Evolutionary conservation across 1,140 invertebrate species (phyloP).

Genomic region (Drosophila repleta): DNA sequence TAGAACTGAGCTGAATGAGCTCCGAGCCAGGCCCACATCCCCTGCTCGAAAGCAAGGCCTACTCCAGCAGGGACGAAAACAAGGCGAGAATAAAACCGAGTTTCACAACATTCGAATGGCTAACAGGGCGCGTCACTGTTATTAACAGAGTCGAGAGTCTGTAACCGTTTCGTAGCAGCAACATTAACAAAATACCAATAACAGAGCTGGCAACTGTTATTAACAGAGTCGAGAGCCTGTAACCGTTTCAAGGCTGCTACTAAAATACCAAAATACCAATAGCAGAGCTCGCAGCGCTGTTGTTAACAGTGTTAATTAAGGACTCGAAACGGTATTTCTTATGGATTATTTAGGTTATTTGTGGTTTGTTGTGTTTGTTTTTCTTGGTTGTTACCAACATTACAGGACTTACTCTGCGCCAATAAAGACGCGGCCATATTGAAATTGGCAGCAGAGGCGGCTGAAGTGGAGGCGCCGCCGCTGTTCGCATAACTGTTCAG

Average conservation of each 20-base stretch:
- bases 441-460: conserved; percentile 70
- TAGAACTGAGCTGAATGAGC: not conserved
- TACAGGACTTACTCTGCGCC: conserved; percentile 89
- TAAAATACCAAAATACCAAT: not conserved
- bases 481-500: conserved; percentile 26
- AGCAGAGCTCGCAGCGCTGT: not conserved
- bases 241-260: no score
- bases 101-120: not conserved
- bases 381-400: conserved; percentile 84
- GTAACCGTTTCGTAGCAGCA: no score
- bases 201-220: not conserved
- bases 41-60: no score
- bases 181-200: no score
- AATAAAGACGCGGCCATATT: conserved; percentile 88
- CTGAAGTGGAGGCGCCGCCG: conserved; percentile 43
- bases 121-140: not conserved
- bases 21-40: no score
- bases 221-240: no score
- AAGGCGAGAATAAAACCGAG: not conserved
- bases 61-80: not conserved
- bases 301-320: not conserved
- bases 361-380: conserved; percentile 5
- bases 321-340: not conserved
- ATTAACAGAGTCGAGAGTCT: no score
- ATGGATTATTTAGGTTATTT: conserved; percentile 2